Conservation (phyloP, 2,113 vertebrate species). For the Cottus gobio region DNA sequence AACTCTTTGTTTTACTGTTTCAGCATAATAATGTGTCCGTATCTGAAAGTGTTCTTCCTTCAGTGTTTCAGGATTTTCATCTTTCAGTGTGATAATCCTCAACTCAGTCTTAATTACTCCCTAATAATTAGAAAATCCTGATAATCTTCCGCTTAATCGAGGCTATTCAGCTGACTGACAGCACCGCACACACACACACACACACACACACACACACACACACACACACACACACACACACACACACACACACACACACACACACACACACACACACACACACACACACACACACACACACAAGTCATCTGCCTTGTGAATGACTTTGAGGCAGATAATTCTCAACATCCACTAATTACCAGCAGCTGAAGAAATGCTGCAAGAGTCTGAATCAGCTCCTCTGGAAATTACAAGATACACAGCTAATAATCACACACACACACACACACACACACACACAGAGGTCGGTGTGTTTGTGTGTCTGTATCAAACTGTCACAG, state of each 20-base stretch:
- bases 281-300: not conserved
- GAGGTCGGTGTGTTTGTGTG: slow-evolving; percentile 9
- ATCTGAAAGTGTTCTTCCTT: slow-evolving; percentile 30
- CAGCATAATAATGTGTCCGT: not conserved
- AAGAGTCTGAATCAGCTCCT: slow-evolving; percentile 66
- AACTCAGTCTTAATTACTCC: slow-evolving; percentile 65
- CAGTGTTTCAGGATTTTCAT: slow-evolving; percentile 39
- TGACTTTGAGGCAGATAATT: slow-evolving; percentile 70
- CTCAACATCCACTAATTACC: slow-evolving; percentile 70
- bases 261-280: slow-evolving; percentile 43
- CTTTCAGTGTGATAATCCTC: slow-evolving; percentile 58
- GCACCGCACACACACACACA: not conserved
- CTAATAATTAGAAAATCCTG: slow-evolving; percentile 72
- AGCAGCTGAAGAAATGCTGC: slow-evolving; percentile 60
- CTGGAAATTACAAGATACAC: slow-evolving; percentile 59
- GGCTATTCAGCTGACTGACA: slow-evolving; percentile 58
- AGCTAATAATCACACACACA: slow-evolving; percentile 47
- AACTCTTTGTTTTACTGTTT: slow-evolving; percentile 19
- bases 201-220: slow-evolving; percentile 16
- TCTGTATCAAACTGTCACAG: slow-evolving; percentile 9
- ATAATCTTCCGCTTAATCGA: slow-evolving; percentile 70
- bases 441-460: slow-evolving; percentile 23
- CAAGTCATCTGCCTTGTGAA: slow-evolving; percentile 56
- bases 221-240: slow-evolving; percentile 45
- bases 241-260: not conserved